phyloP scores from a whole-genome alignment of 1,140 invertebrate genomes.

The Hycleus cichorii region DNA sequence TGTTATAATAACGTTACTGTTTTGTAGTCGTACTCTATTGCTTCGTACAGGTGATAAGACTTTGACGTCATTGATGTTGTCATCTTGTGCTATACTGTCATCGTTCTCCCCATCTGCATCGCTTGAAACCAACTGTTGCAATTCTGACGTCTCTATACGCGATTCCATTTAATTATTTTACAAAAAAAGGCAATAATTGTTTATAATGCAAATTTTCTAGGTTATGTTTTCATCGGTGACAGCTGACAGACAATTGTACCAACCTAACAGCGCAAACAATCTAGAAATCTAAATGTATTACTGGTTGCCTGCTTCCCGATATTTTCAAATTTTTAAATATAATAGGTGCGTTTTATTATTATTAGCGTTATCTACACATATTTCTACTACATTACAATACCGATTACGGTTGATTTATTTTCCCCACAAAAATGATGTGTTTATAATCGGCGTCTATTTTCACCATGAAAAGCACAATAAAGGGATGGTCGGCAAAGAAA shows the following conservation, averaged over 20 bases:
- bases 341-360: too few relatives aligned
- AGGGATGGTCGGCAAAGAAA: slow-evolving; percentile 8
- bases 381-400: too few relatives aligned
- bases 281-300: too few relatives aligned
- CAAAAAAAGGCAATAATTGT: too few relatives aligned
- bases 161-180: slow-evolving; percentile 32
- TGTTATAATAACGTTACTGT: too few relatives aligned
- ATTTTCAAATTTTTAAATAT: too few relatives aligned
- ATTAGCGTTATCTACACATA: too few relatives aligned
- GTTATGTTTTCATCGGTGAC: too few relatives aligned
- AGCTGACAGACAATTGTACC: neutral
- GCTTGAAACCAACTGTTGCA: slow-evolving; percentile 40
- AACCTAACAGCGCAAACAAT: neutral
- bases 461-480: neutral
- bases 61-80: slow-evolving; percentile 35
- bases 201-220: too few relatives aligned
- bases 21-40: slow-evolving; percentile 28
- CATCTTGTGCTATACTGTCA: slow-evolving; percentile 39
- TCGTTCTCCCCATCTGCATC: slow-evolving; percentile 40
- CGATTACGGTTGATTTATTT: too few relatives aligned
- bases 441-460: neutral
- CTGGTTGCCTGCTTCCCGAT: too few relatives aligned
- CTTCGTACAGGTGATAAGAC: slow-evolving; percentile 38
- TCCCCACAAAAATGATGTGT: too few relatives aligned
- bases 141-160: slow-evolving; percentile 37